Evolutionary conservation across 2,113 vertebrate species (phyloP).

Genomic region (Sclerurus mexicanus): DNA sequence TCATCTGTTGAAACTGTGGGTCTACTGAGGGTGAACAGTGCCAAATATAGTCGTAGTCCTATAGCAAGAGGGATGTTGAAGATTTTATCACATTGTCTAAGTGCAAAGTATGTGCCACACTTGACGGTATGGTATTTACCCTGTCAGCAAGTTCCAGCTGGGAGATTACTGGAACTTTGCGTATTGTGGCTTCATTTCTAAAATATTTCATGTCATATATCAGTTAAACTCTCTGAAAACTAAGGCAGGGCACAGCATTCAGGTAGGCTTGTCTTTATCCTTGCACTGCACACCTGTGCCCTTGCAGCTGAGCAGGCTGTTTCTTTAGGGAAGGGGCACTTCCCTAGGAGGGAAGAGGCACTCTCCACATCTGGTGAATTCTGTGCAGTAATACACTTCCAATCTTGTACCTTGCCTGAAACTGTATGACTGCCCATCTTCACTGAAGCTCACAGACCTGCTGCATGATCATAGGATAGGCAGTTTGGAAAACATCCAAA

Average conservation of each 20-base stretch:
- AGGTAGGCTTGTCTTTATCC: background rate
- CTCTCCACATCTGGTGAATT: rapidly evolving
- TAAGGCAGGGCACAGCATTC: background rate
- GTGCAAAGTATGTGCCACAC: background rate
- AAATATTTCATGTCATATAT: background rate
- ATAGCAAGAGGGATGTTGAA: background rate
- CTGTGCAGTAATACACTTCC: background rate
- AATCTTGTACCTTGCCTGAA: background rate
- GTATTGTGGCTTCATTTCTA: background rate
- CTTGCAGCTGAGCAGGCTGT: background rate
- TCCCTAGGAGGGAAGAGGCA: background rate
- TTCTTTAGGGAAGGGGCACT: background rate
- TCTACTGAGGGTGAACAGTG: background rate
- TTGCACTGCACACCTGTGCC: background rate
- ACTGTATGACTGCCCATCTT: background rate
- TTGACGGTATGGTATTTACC: background rate
- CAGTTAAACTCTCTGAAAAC: background rate
- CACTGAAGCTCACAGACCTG: background rate
- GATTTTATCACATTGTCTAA: background rate
- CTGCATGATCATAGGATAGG: background rate
- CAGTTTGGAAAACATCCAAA: background rate
- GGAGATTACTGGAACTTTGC: background rate
- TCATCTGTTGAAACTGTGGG: background rate
- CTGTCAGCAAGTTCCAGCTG: background rate
- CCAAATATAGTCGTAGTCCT: background rate